A percentile compares a stretch with the other conserved stretches of the same genome.
Evolutionary conservation across 2,888 invertebrate genomes (phyloP).

Genomic region (Harmothoe impar): DNA sequence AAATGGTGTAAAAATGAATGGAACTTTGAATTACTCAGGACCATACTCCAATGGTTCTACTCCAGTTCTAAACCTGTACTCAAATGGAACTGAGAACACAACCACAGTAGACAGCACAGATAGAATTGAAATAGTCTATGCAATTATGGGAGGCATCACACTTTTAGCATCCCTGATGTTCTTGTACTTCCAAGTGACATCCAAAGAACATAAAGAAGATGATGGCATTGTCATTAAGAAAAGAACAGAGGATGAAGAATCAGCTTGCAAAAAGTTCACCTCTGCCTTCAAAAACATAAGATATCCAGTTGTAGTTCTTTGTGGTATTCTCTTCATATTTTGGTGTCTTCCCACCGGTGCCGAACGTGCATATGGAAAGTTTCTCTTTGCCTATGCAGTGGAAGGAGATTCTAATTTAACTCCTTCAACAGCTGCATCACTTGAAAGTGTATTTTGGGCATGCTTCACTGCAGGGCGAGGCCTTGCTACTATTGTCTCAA

Average conservation of each 20-base stretch:
- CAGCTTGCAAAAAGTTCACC: neutral
- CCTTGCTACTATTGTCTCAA: conserved; percentile 37
- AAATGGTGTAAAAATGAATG: neutral
- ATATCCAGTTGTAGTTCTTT: neutral
- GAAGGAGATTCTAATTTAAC: conserved; percentile 34
- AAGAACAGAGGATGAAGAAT: neutral
- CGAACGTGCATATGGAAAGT: conserved; percentile 63
- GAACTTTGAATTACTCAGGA: neutral
- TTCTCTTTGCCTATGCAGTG: conserved; percentile 61
- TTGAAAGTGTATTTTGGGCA: conserved; percentile 60
- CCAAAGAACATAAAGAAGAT: neutral
- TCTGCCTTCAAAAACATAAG: neutral
- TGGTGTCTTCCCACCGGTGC: conserved; percentile 37
- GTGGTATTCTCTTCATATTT: conserved; percentile 29
- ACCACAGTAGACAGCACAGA: neutral
- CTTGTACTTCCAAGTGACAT: conserved; percentile 29
- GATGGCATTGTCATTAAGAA: neutral
- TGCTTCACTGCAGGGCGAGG: conserved; percentile 62
- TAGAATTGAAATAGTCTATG: conserved; percentile 52
- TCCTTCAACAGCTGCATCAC: neutral
- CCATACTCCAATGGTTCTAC: neutral
- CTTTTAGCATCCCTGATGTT: neutral
- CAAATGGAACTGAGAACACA: neutral
- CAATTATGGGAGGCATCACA: conserved; percentile 24
- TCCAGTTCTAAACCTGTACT: neutral